phyloP scores from a whole-genome alignment of 2,888 invertebrate species.

The Stramonita haemastoma region DNA sequence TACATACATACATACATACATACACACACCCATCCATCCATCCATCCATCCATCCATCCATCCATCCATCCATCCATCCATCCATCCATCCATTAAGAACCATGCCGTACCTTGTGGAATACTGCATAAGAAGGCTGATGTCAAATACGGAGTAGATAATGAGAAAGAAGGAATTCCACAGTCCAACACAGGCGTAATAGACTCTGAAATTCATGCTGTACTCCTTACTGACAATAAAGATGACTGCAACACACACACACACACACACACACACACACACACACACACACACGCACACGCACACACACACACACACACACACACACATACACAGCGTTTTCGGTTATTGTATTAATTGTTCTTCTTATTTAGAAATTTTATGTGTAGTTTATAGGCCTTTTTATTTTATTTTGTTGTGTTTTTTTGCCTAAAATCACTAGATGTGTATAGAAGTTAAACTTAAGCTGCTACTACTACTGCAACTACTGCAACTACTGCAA shows the following conservation, averaged over 20 bases:
- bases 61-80: slow-evolving; percentile 8
- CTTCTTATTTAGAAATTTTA: too few relatives aligned
- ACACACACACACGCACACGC: not conserved
- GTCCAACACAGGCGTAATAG: slow-evolving; percentile 81
- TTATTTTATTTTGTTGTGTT: too few relatives aligned
- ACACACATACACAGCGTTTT: too few relatives aligned
- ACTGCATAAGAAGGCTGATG: slow-evolving; percentile 81
- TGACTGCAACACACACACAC: slow-evolving; percentile 78
- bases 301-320: not conserved
- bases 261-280: not conserved
- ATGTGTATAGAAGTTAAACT: too few relatives aligned
- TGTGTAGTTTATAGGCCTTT: too few relatives aligned
- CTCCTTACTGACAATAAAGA: slow-evolving; percentile 80
- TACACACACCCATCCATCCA: not conserved
- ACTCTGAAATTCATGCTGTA: slow-evolving; percentile 80
- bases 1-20: too few relatives aligned
- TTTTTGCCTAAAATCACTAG: too few relatives aligned
- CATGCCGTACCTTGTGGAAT: slow-evolving; percentile 79
- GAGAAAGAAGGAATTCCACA: slow-evolving; percentile 82
- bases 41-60: slow-evolving; percentile 1
- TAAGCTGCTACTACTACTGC: too few relatives aligned
- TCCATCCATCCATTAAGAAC: not conserved
- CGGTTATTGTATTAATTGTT: too few relatives aligned
- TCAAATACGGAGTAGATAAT: slow-evolving; percentile 81
- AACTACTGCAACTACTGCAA: too few relatives aligned